A percentile compares a stretch with the other conserved stretches of the same genome.
phyloP scores from a whole-genome alignment of 2,888 invertebrate genomes.

The Spatulosminthurus flaviceps region DNA sequence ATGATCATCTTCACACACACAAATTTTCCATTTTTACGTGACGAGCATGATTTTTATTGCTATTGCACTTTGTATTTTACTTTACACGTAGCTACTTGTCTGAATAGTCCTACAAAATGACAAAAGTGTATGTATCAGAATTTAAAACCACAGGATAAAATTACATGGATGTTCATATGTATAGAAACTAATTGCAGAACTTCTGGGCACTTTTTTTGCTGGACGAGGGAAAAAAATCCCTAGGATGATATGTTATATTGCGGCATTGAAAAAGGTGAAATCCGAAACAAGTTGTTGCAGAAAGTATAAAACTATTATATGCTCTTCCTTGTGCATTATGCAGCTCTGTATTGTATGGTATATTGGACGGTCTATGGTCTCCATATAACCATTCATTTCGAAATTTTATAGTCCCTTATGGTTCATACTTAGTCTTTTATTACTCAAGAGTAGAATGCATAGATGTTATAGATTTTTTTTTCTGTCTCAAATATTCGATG shows the following conservation, averaged over 20 bases:
- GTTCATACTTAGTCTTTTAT: constrained; percentile 25
- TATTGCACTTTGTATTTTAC: constrained; percentile 6
- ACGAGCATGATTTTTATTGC: not conserved
- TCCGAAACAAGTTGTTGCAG: no score
- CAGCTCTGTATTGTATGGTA: not conserved
- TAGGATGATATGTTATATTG: no score
- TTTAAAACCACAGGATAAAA: not conserved
- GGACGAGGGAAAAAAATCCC: no score
- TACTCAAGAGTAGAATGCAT: constrained; percentile 1
- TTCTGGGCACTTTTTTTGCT: no score
- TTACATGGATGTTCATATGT: not conserved
- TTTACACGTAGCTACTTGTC: not conserved
- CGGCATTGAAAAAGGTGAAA: no score
- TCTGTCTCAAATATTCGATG: not conserved
- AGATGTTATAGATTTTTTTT: no score
- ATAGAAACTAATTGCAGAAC: not conserved
- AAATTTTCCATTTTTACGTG: not conserved
- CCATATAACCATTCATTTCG: constrained; percentile 18
- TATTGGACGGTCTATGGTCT: not conserved
- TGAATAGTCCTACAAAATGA: no score
- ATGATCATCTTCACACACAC: not conserved
- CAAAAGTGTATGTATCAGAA: not conserved
- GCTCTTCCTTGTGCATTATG: not conserved
- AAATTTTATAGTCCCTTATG: constrained; percentile 30
- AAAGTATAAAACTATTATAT: no score